phyloP scores from a whole-genome alignment of 2,113 vertebrate species.

The Ammodramus savannarum region DNA sequence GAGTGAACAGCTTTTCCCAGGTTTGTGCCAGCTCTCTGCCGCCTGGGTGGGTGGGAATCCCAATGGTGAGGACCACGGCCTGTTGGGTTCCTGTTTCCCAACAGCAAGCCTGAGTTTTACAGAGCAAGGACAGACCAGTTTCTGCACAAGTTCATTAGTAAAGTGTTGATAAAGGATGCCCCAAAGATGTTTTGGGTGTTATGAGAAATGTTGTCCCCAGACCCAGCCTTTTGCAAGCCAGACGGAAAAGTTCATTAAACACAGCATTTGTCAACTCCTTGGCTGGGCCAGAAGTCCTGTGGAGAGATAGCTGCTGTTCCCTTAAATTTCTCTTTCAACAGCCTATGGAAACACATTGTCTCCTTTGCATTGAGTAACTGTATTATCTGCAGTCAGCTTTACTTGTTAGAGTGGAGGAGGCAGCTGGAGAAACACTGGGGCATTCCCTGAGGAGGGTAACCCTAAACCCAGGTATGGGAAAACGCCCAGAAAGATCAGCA shows the following conservation, averaged over 20 bases:
- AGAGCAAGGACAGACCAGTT: neutral
- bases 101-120: neutral
- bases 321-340: neutral
- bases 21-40: neutral
- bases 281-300: neutral
- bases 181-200: neutral
- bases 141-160: neutral
- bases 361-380: neutral
- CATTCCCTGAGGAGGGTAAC: neutral
- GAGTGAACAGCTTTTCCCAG: neutral
- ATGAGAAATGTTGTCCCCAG: neutral
- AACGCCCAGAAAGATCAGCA: neutral
- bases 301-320: neutral
- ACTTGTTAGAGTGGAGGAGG: neutral
- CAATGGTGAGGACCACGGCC: neutral
- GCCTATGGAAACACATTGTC: neutral
- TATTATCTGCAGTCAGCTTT: neutral
- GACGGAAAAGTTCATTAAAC: neutral
- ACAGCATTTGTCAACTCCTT: neutral
- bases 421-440: neutral
- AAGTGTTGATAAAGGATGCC: neutral
- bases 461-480: neutral
- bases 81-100: neutral
- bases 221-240: neutral
- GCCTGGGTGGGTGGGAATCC: neutral